phyloP scores from a whole-genome alignment of 1,140 invertebrate species.

The Radopholus similis region DNA sequence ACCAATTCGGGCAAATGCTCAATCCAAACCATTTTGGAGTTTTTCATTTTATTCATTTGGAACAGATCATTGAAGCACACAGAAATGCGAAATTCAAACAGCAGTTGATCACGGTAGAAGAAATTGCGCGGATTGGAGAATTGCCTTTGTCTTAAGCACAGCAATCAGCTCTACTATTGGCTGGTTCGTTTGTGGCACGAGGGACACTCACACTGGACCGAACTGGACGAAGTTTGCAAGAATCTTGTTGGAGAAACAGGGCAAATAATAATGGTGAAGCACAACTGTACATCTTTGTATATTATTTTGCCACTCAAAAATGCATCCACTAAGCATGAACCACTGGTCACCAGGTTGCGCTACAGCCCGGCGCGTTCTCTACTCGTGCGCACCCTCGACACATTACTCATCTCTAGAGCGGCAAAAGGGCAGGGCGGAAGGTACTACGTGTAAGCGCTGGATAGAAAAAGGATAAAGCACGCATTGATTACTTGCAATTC shows the following conservation, averaged over 20 bases:
- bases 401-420: background rate
- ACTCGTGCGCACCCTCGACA: constrained; percentile 1
- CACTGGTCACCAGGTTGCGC: background rate
- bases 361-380: background rate
- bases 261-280: constrained; percentile 3
- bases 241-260: background rate
- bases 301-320: background rate
- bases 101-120: background rate
- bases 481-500: background rate
- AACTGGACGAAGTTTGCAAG: background rate
- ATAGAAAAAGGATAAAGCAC: background rate
- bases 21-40: background rate
- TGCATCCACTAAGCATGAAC: constrained; percentile 1
- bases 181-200: background rate
- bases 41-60: background rate
- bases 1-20: background rate
- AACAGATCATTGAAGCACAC: constrained; percentile 12
- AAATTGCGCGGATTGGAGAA: no score
- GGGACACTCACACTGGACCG: background rate
- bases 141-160: background rate
- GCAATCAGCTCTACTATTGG: background rate
- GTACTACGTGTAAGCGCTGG: constrained; percentile 7
- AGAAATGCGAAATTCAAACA: background rate
- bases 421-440: background rate
- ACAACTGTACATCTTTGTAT: background rate